Base-by-base conservation (phyloP, 2,888 invertebrate genomes). In the Itoplectis maculator region DNA sequence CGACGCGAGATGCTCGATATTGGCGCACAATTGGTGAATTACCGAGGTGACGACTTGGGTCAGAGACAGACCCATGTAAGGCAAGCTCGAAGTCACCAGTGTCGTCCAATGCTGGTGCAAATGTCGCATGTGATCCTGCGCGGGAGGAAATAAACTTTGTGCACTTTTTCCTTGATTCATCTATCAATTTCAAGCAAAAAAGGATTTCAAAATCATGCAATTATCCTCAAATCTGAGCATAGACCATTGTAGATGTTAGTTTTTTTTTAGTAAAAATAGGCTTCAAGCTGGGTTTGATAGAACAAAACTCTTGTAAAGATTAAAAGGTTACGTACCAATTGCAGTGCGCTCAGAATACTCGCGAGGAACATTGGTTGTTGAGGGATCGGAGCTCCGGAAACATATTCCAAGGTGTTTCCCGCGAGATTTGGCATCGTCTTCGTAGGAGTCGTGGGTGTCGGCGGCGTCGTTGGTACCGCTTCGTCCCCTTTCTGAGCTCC, bases 321-420 rank as follows among this genome's bases (percentile, higher is more conserved):
- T 18, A 7, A 15, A 51, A 18, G 40, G 81, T 82, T 74, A 6
- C 40, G 4, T 84, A 92, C 93, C 88, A 94, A 93, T 88, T 96
- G 96, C 75, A 97, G 93, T 4, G 97, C 97, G 88, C 95, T 96
- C 86, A 97, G 93, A 68, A 97, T 95, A 37, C 97, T 96, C 20
- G 96, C 95, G 40, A 97, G 93, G 91, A 98, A 97, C 95, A 97
- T 96, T 37, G 96, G 96, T 91, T 98, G 97, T 89, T 97, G 96
- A 47, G 96, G 96, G 81, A 96, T 95, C 49, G 95, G 93, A 79
- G 95, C 94, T 51, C 95, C 95, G 20, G 95, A 94, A 66, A 95
- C 91, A 88, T 96, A 96, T 86, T 95, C 95, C 3, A 95, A 93
- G 88, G 88, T 89, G 79, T 85, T 91, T 23, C 90, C 90, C 15